A percentile compares a stretch with the other conserved stretches of the same genome.
Evolutionary conservation across 2,797 vertebrate species (phyloP).

Genomic region (Danionella dracula): DNA sequence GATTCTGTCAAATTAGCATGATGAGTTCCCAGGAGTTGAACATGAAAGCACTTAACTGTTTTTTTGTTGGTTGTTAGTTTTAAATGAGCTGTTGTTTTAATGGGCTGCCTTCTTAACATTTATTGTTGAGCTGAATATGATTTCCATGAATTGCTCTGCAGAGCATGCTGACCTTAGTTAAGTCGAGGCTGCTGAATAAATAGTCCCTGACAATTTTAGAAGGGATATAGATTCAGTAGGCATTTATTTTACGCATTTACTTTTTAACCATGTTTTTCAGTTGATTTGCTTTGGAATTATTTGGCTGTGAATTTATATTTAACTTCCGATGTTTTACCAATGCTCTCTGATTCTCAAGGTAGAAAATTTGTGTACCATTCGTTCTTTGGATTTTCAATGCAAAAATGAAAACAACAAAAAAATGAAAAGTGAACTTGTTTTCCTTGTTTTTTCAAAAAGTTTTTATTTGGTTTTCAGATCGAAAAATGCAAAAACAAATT

Average conservation of each 20-base stretch:
- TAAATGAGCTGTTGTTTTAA: constrained; percentile 25
- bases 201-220: constrained; percentile 11
- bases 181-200: constrained; percentile 59
- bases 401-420: no score
- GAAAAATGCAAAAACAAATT: no score
- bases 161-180: constrained; percentile 49
- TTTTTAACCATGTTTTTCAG: not conserved
- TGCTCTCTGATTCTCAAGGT: no score
- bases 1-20: not conserved
- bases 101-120: not conserved
- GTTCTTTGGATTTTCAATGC: no score
- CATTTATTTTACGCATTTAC: not conserved
- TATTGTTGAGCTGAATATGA: constrained; percentile 30
- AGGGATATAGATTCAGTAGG: not conserved
- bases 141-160: constrained; percentile 45
- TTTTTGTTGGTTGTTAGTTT: not conserved
- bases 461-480: no score
- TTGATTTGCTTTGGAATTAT: not conserved
- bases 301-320: not conserved
- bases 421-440: no score
- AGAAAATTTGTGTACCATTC: no score
- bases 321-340: no score
- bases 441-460: no score
- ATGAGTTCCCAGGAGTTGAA: not conserved
- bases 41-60: not conserved